phyloP scores from a whole-genome alignment of 2,797 vertebrate genomes.

The Pantherophis alleghaniensis region DNA sequence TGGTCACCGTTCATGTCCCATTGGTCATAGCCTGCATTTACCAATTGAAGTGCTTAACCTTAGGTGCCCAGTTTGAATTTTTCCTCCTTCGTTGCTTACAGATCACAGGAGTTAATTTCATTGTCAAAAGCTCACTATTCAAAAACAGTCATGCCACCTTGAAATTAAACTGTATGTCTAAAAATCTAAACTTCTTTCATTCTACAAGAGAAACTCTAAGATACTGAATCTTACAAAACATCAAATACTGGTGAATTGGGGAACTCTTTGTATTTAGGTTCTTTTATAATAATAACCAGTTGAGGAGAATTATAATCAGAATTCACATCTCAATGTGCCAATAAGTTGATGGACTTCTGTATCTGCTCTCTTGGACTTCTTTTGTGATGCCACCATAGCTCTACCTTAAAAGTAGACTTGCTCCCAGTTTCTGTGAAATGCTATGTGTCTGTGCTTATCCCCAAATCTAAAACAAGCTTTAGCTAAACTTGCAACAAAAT shows the following conservation, averaged over 20 bases:
- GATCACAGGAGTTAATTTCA: slow-evolving; percentile 32
- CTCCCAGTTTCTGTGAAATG: background rate
- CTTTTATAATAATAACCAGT: background rate
- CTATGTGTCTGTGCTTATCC: slow-evolving; percentile 26
- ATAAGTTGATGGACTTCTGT: background rate
- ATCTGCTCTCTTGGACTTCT: background rate
- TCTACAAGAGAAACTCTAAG: slow-evolving; percentile 38
- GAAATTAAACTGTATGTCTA: slow-evolving; percentile 15
- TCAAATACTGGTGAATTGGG: slow-evolving; percentile 27
- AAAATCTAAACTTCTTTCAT: slow-evolving; percentile 27
- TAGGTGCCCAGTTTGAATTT: slow-evolving; percentile 30
- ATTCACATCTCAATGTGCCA: background rate
- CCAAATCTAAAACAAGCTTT: slow-evolving; percentile 34
- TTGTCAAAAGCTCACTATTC: slow-evolving; percentile 5
- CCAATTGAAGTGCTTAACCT: slow-evolving; percentile 40
- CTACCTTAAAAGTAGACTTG: slow-evolving; percentile 1
- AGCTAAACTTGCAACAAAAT: slow-evolving; percentile 47
- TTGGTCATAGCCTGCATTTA: slow-evolving; percentile 38
- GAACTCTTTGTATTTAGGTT: background rate
- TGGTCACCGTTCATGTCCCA: slow-evolving; percentile 35
- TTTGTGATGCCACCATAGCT: background rate
- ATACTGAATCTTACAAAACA: slow-evolving; percentile 45
- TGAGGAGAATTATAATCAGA: slow-evolving; percentile 20
- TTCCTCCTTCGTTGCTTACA: slow-evolving; percentile 6
- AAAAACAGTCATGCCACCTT: slow-evolving; percentile 17